phyloP scores from a whole-genome alignment of 2,113 vertebrate genomes.

The Corydoras maculifer region DNA sequence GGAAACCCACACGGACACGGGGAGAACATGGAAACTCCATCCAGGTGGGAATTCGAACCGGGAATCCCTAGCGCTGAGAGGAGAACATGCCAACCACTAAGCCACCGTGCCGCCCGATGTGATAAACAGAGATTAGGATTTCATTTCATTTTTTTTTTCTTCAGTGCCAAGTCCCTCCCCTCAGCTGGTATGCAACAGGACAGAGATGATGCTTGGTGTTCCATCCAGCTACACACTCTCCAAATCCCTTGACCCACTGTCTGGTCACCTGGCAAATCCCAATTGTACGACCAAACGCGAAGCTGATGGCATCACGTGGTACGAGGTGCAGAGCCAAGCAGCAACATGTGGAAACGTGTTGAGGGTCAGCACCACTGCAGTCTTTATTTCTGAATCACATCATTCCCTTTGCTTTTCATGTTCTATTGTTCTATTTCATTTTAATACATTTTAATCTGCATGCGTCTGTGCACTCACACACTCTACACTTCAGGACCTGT shows the following conservation, averaged over 20 bases:
- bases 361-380: conserved; percentile 43
- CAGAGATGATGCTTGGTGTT: conserved; percentile 45
- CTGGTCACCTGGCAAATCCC: conserved; percentile 47
- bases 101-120: neutral
- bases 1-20: no score
- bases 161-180: neutral
- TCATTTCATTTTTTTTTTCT: neutral
- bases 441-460: no score
- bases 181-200: conserved; percentile 46
- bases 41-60: no score
- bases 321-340: conserved; percentile 34
- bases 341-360: conserved; percentile 52
- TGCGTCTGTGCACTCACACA: no score
- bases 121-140: neutral
- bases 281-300: conserved; percentile 38
- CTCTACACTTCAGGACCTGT: no score
- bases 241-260: conserved; percentile 41
- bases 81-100: no score
- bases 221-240: neutral
- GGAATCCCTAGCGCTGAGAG: no score
- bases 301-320: conserved; percentile 42
- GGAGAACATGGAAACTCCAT: no score
- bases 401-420: no score
- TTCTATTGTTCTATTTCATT: no score
- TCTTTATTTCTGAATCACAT: no score